Conservation (phyloP, 2,888 invertebrate species). For the Dugesia japonica region DNA sequence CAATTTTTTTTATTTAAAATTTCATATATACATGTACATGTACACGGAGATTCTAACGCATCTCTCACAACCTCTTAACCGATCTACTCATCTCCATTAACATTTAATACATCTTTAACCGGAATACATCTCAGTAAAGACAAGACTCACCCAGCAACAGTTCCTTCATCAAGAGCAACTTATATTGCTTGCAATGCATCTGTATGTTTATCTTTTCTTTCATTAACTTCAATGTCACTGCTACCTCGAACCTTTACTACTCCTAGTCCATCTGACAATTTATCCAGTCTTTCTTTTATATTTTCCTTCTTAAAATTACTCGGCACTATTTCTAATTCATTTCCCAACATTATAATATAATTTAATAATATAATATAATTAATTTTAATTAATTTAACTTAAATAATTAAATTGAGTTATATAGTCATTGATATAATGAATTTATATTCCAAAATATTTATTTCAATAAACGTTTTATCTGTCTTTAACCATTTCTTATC, state of each 20-base stretch:
- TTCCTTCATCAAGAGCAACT: slow-evolving; percentile 52
- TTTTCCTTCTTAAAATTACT: slow-evolving; percentile 52
- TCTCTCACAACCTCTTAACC: slow-evolving; percentile 49
- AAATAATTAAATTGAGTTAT: no score
- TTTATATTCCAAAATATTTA: no score
- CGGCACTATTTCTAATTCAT: slow-evolving; percentile 49
- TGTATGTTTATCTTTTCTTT: slow-evolving; percentile 51
- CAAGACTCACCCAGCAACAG: slow-evolving; percentile 51
- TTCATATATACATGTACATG: no score
- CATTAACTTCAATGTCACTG: slow-evolving; percentile 51
- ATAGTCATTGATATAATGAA: no score
- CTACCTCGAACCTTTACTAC: slow-evolving; percentile 51
- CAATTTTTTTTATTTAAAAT: no score
- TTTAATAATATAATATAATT: no score
- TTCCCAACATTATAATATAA: no score
- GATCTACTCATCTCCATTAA: slow-evolving; percentile 46
- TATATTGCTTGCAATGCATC: slow-evolving; percentile 51
- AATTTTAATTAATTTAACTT: no score
- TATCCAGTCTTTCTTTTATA: slow-evolving; percentile 50
- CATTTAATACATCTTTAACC: slow-evolving; percentile 43
- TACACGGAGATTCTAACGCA: slow-evolving; percentile 49
- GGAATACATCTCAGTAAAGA: slow-evolving; percentile 48
- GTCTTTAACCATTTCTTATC: no score
- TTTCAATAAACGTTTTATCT: no score
- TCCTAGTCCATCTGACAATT: slow-evolving; percentile 51